phyloP scores from a whole-genome alignment of 2,888 invertebrate genomes.

The Oscheius myriophilus region DNA sequence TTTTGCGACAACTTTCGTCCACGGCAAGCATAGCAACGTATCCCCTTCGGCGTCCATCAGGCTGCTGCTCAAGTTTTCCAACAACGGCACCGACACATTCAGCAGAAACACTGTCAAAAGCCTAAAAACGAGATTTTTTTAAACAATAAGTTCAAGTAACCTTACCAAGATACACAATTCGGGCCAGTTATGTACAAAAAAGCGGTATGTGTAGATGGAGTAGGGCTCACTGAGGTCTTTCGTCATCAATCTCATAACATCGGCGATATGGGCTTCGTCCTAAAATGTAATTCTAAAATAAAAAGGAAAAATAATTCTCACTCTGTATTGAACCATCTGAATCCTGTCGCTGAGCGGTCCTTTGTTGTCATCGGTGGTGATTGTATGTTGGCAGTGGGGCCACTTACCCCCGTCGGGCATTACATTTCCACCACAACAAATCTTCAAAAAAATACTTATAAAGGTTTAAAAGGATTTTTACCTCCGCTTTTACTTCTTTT shows the following conservation, averaged over 20 bases:
- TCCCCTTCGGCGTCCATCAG: conserved; percentile 77
- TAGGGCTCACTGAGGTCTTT: conserved; percentile 99
- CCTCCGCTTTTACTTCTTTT: not conserved
- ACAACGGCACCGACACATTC: conserved; percentile 94
- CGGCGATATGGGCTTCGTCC: conserved; percentile 96
- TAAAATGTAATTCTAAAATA: too few species aligned
- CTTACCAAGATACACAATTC: conserved; percentile 93
- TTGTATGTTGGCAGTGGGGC: conserved; percentile 54
- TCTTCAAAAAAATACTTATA: not conserved
- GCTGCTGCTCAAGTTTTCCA: conserved; percentile 81
- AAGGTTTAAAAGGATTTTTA: conserved; percentile 21
- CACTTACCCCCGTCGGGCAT: conserved; percentile 53
- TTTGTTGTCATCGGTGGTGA: conserved; percentile 45
- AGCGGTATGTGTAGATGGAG: conserved; percentile 99
- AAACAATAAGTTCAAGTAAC: conserved; percentile 37
- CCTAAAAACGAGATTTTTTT: not conserved
- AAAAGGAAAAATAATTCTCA: too few species aligned
- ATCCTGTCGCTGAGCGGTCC: conserved; percentile 12
- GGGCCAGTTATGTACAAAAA: conserved; percentile 99
- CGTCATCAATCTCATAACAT: conserved; percentile 97
- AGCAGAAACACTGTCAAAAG: conserved; percentile 10
- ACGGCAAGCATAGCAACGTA: conserved; percentile 99
- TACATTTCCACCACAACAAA: conserved; percentile 34
- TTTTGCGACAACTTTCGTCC: conserved; percentile 91
- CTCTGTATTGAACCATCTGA: conserved; percentile 35